These are phyloP conservation scores for Sebastes hopkinsi DNA, from an alignment of 2,797 vertebrate genomes.

Conservation along the genomic window DNA sequence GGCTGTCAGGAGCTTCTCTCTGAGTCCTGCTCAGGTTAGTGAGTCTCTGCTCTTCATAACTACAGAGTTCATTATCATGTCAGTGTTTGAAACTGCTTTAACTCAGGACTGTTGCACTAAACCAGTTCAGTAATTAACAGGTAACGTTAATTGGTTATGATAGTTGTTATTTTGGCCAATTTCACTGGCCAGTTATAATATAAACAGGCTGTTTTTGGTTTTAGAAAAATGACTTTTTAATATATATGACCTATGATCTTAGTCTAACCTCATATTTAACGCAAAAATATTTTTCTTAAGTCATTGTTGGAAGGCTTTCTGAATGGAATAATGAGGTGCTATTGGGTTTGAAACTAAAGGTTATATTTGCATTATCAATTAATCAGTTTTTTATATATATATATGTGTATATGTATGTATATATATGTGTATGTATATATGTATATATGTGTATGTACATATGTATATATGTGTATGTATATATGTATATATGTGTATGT, in stretches of 20 bases:
- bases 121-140: neutral
- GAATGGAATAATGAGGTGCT: neutral
- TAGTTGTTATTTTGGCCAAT: too few relatives aligned
- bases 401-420: fast-evolving
- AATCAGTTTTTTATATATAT: neutral
- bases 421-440: fast-evolving
- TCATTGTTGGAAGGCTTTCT: neutral
- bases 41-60: neutral
- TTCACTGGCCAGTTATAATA: too few relatives aligned
- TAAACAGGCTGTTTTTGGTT: too few relatives aligned
- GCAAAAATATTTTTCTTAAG: too few relatives aligned
- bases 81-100: neutral
- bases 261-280: too few relatives aligned
- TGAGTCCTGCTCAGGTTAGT: slow-evolving; percentile 67
- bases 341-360: neutral
- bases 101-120: neutral
- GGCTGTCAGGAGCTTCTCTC: slow-evolving; percentile 60
- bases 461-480: too few relatives aligned
- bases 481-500: too few relatives aligned
- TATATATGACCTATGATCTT: too few relatives aligned
- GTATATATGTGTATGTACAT: fast-evolving
- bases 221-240: too few relatives aligned
- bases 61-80: too few relatives aligned
- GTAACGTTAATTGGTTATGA: neutral
- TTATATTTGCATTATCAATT: neutral